Percentiles rank a stretch among this genome's conserved stretches.
These are phyloP conservation scores for Chloroclysta siterata DNA, from an alignment of 2,888 invertebrate genomes.

Conservation along the genomic window DNA sequence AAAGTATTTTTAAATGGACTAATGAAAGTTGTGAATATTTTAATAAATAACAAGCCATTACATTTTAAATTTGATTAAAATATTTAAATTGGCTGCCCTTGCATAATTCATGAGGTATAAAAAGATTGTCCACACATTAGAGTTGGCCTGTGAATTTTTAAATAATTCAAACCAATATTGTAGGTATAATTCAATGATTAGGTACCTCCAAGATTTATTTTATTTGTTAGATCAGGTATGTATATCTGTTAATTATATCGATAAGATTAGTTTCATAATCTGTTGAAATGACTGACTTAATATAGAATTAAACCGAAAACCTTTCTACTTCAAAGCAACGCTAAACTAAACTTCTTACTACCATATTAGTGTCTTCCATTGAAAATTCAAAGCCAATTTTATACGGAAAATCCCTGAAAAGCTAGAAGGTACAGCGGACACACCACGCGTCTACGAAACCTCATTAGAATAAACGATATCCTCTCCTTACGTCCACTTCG, in stretches of 20 bases:
- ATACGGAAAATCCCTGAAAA: conserved; percentile 45
- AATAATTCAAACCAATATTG: conserved; percentile 9
- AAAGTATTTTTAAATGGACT: conserved; percentile 29
- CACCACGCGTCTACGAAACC: conserved; percentile 69
- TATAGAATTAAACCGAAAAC: no score
- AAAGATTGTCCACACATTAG: conserved; percentile 22
- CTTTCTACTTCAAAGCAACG: no score
- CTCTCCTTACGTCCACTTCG: conserved; percentile 83
- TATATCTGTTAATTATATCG: no score
- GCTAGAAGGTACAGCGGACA: conserved; percentile 58
- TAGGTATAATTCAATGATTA: conserved; percentile 15
- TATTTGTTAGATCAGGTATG: neutral
- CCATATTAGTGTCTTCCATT: conserved; percentile 16
- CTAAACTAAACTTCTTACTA: conserved; percentile 11
- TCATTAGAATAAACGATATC: conserved; percentile 86
- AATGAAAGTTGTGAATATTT: conserved; percentile 38
- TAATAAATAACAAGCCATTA: conserved; percentile 31
- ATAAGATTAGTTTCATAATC: no score
- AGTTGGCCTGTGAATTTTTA: conserved; percentile 13
- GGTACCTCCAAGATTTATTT: neutral
- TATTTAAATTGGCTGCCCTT: conserved; percentile 21
- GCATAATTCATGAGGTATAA: conserved; percentile 31
- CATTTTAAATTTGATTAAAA: conserved; percentile 17
- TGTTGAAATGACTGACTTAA: no score
- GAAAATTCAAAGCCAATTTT: conserved; percentile 36